Base-by-base conservation (phyloP, 2,888 invertebrate species). In the Hemicrepidius hirtus region DNA sequence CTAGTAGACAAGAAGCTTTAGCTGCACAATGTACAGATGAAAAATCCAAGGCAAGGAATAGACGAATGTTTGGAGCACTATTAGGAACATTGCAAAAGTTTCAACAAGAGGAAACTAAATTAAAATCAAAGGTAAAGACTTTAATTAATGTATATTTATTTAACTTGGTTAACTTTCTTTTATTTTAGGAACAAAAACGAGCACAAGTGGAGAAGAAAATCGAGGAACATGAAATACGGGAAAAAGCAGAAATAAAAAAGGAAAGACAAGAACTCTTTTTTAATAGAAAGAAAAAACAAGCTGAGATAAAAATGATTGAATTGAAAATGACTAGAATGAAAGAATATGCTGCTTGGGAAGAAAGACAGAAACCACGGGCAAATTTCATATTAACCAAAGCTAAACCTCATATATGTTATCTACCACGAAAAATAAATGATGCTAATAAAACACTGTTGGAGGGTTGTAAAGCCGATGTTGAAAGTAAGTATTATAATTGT, bases 51-150 rank as follows among this genome's bases (percentile, higher is more conserved):
- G 94, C 91, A 21, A 89, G 98, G 77, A 99, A 99, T 87, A 91
- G 95, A 75, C 91, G 99, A 69, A 98, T 99, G 94, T 98, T 99
- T 88, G 98, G 98, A 7, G 94, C 97, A 18, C 88, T 99, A 49
- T 87, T 99, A 65, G 98, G 99, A 3, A 99, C 99, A 12, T 87
- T 99, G 79, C 96, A 97, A 84, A 96, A 96, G 85, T 99, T 99
- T 85, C 94, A 97, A 81, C 95, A 96, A 83, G 98, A 98, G 84
- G 97, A 98, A 87, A 95, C 95, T 68, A 93, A 93, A 67, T 87
- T 96, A 77, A 96, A 96, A 86, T 93, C 94, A 80, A 96, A 94
- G 88, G 92, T 92, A 85, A 81, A 12, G 12, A n/a, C n/a, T n/a
- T 55, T 37, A 57, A 0, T 37, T 59, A 49, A 13, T 32, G 20